Evolutionary conservation across 2,113 vertebrate species (phyloP), one percentile per base, ranked within the genome.

Genomic region (Puma concolor): DNA sequence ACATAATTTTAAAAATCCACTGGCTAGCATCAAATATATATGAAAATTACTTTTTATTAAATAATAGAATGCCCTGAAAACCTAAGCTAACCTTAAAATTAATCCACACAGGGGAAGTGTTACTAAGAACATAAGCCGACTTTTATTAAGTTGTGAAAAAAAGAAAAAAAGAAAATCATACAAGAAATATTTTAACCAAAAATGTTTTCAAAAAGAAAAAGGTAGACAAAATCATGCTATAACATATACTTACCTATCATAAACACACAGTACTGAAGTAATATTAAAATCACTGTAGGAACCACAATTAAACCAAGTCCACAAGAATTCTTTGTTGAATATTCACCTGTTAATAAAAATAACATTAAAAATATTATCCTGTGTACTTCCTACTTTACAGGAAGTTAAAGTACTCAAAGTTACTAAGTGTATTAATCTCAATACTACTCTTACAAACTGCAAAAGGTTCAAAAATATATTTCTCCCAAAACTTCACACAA

Each of bases 291-390:
- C 82, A 97, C 69, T 82, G 97, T 86, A 95, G 99, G 98, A 64
- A 99, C 44, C 82, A 98, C 97, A 96, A 98, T 95, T 74, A 99
- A 98, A 83, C 98, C 98, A 97, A 99, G 98, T 69, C 99, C 99
- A 91, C 88, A 54, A 72, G 97, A 96, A 97, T 93, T 98, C 92
- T 95, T 84, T 88, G 76, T 17, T 87, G 88, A 92, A 94, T 97
- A 98, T 95, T 98, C 99, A 98, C 95, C 99, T 99, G 97, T 97
- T 97, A 98, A 96, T 17, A 86, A 86, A 94, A 79, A 64, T 23
- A 79, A 38, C 11, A 91, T 88, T 96, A 77, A 93, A 93, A 91
- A 52, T 86, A 74, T 86, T 88, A 94, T 93, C 41, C 38, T 76
- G 29, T 0, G 33, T 41, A 85, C 25, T 77, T 95, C 57, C 54